These are phyloP conservation scores for Camponotus fellah DNA, from an alignment of 2,888 invertebrate species.

Conservation along the genomic window DNA sequence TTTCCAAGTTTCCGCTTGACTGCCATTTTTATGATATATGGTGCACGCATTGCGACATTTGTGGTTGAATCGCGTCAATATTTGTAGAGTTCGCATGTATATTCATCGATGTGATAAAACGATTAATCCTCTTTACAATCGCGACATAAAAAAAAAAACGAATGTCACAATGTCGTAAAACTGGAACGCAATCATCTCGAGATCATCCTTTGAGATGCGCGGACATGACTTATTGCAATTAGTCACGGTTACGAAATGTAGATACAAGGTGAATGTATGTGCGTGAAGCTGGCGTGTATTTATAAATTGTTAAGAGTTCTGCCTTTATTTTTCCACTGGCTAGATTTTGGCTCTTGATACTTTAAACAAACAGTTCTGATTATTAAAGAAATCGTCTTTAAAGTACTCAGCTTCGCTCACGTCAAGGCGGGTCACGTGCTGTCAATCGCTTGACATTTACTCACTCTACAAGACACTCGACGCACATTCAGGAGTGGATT, in stretches of 20 bases:
- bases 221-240: slow-evolving; percentile 42
- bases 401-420: neutral
- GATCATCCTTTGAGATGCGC: slow-evolving; percentile 31
- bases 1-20: neutral
- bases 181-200: slow-evolving; percentile 12
- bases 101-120: slow-evolving; percentile 19
- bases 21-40: slow-evolving; percentile 9
- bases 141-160: slow-evolving; percentile 28
- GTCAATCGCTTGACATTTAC: slow-evolving; percentile 55
- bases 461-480: slow-evolving; percentile 35
- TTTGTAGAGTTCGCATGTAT: slow-evolving; percentile 6
- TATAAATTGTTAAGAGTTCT: neutral
- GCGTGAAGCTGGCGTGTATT: neutral
- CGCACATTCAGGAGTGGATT: neutral
- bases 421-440: slow-evolving; percentile 39
- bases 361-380: neutral
- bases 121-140: slow-evolving; percentile 29
- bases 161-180: slow-evolving; percentile 45
- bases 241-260: slow-evolving; percentile 43
- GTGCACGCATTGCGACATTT: slow-evolving; percentile 1
- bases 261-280: slow-evolving; percentile 36
- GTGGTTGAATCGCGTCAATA: neutral
- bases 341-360: neutral
- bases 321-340: neutral
- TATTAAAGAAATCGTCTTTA: neutral